Base-by-base conservation (phyloP, 2,888 invertebrate genomes). In the Artemia sinica region DNA sequence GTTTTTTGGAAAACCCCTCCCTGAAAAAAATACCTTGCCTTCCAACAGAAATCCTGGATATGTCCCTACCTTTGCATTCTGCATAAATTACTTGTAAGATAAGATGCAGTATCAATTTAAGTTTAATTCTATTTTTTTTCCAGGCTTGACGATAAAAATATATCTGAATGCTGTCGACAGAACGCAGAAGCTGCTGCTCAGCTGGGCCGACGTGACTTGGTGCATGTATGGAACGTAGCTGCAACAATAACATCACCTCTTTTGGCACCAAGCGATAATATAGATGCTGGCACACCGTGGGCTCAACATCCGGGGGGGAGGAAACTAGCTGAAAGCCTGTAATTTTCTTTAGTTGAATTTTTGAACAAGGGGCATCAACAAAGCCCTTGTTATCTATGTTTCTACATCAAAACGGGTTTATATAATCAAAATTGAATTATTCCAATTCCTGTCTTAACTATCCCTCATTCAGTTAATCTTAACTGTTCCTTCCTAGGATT, bases 141-240 rank as follows among this genome's bases (percentile, higher is more conserved):
- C 70, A 80, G 79, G 49, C 76, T 80, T 71, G 77, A 80, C 71
- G 72, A 75, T 58, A 72, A 75, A 49, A 77, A 81, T 73, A 74
- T 80, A 8, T 74, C 76, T 76, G 84, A 82, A 13, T 89, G 90
- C 82, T 93, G 93, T 75, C 84, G 84, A 68, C 84, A 83, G 73
- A 95, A 95, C 79, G 86, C 88, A 1, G 83, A 84, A 73, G 82
- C 86, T 4, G 90, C 91, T 8, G 83, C 83, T 7, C 81, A 85
- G 68, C 81, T 81, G 12, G 89, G 89, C 0, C 84, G 92, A 68
- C 81, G 83, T 69, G 94, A 94, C 77, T 79, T 93, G 70, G 85
- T 89, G 14, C 90, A 91, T 77, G 87, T 91, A 65, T 94, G 94
- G 94, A 84, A 85, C 50, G 79, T 93, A 73, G 88, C 90, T 2